Percentiles rank a stretch among this genome's conserved stretches.
Evolutionary conservation across 2,113 vertebrate species (phyloP).

Genomic region (Odocoileus virginianus): DNA sequence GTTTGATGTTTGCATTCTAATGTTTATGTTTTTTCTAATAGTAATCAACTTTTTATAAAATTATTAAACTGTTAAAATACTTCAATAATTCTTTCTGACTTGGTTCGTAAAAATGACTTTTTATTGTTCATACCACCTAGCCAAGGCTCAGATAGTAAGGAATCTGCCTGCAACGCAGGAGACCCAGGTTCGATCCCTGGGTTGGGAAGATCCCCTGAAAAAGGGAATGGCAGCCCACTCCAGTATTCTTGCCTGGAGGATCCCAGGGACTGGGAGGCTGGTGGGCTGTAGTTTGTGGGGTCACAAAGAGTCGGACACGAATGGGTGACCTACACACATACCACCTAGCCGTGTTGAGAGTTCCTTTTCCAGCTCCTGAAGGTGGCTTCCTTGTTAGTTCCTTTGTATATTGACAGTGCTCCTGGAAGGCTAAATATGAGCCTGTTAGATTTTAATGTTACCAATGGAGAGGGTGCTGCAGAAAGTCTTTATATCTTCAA

Average conservation of each 20-base stretch:
- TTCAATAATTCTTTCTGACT: neutral
- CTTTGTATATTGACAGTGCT: neutral
- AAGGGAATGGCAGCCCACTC: neutral
- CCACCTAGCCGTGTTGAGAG: neutral
- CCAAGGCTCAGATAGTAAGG: neutral
- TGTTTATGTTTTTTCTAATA: neutral
- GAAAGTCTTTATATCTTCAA: neutral
- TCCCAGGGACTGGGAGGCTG: neutral
- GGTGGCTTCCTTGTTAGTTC: neutral
- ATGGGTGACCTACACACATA: neutral
- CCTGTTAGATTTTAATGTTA: neutral
- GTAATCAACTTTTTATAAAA: constrained; percentile 14
- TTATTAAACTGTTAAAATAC: neutral
- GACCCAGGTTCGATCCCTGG: neutral
- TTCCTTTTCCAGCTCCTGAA: neutral
- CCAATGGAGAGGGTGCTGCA: neutral
- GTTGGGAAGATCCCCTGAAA: neutral
- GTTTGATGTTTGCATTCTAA: neutral
- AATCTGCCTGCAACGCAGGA: neutral
- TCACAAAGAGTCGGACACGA: neutral
- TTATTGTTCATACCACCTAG: neutral
- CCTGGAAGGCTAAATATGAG: neutral
- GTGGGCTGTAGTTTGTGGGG: neutral
- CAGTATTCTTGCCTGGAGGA: neutral
- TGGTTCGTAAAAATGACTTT: neutral